phyloP scores from a whole-genome alignment of 2,888 invertebrate species.

The Drosophila gaucha region DNA sequence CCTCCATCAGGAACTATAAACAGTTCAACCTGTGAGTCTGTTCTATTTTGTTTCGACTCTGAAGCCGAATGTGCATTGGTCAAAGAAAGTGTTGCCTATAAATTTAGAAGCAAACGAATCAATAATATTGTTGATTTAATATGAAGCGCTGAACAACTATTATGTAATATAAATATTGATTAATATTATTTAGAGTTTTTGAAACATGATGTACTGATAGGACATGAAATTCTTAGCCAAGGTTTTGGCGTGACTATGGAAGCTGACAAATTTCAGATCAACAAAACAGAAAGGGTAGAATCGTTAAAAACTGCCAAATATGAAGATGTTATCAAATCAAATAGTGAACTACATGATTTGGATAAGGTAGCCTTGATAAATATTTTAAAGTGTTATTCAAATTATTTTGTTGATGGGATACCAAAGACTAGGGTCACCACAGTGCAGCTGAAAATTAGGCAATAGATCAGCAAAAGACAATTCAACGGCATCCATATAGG shows the following conservation, averaged over 20 bases:
- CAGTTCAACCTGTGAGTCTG: conserved; percentile 12
- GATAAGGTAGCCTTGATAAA: background rate
- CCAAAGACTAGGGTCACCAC: conserved; percentile 11
- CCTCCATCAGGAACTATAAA: conserved; percentile 17
- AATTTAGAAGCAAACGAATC: background rate
- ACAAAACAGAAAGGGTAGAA: background rate
- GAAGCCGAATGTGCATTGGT: conserved; percentile 4
- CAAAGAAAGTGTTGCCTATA: background rate
- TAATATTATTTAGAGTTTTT: conserved; percentile 12
- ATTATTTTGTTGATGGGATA: conserved; percentile 9
- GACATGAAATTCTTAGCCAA: too few relatives aligned
- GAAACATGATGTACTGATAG: background rate
- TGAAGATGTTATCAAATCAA: too few relatives aligned
- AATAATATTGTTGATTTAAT: conserved; percentile 17
- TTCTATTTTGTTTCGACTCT: conserved; percentile 19
- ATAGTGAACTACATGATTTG: background rate
- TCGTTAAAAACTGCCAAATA: too few relatives aligned
- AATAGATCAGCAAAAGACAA: conserved; percentile 18
- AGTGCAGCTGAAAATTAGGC: conserved; percentile 11
- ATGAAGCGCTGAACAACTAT: conserved; percentile 18
- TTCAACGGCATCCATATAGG: conserved; percentile 18
- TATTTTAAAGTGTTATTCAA: conserved; percentile 6
- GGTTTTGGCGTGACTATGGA: conserved; percentile 2
- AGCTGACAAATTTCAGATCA: conserved; percentile 6
- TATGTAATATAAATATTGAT: conserved; percentile 26